Percentiles rank a stretch among this genome's conserved stretches.
Conservation (phyloP, 2,113 vertebrate species). For the Anguilla japonica region DNA sequence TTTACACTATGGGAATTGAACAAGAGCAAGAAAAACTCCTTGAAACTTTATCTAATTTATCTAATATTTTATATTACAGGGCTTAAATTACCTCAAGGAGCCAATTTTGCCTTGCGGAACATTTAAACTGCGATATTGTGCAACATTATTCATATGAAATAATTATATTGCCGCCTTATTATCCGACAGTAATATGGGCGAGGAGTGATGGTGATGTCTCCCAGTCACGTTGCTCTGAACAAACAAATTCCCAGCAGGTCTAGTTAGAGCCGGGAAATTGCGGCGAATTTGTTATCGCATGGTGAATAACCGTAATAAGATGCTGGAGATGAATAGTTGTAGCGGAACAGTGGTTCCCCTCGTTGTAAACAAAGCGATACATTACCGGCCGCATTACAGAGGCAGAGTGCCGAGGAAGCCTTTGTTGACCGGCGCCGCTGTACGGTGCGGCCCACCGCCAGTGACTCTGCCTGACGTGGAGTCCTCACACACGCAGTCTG, state of each 20-base stretch:
- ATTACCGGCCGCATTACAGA: constrained; percentile 45
- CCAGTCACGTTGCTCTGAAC: constrained; percentile 78
- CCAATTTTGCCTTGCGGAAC: constrained; percentile 62
- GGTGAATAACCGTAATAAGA: constrained; percentile 78
- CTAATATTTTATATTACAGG: constrained; percentile 58
- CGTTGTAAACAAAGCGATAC: constrained; percentile 62
- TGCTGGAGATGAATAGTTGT: constrained; percentile 76
- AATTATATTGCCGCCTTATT: constrained; percentile 78
- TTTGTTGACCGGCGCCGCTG: neutral
- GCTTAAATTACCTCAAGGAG: constrained; percentile 63
- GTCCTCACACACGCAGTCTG: neutral
- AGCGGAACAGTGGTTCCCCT: constrained; percentile 44
- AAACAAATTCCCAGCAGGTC: constrained; percentile 83
- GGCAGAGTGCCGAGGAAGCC: neutral
- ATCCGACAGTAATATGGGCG: constrained; percentile 83
- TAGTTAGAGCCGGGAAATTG: constrained; percentile 83
- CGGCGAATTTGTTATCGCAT: constrained; percentile 83
- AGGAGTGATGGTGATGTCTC: constrained; percentile 82
- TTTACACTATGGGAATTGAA: constrained; percentile 41
- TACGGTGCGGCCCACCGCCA: neutral
- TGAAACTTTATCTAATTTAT: constrained; percentile 61
- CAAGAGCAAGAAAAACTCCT: constrained; percentile 47
- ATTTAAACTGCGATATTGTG: constrained; percentile 70
- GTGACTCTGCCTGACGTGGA: constrained; percentile 20
- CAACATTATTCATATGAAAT: constrained; percentile 74